These are phyloP conservation scores for Acanthosepion lycidas DNA, from an alignment of 2,888 invertebrate species.

Conservation along the genomic window DNA sequence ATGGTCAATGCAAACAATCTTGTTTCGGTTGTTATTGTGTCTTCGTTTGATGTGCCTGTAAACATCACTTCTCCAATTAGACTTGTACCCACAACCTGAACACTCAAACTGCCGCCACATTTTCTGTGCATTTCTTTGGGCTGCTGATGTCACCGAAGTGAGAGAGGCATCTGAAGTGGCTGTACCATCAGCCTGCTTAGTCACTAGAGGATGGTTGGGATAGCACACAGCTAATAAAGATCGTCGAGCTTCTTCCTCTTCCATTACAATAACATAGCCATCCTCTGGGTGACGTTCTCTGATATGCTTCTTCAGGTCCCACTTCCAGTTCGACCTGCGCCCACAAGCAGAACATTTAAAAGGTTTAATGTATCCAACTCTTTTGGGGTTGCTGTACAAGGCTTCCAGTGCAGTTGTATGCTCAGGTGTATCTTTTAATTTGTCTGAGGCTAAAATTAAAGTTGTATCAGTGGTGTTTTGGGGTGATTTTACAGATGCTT, in stretches of 20 bases:
- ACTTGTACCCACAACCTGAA: conserved; percentile 91
- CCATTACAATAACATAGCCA: conserved; percentile 65
- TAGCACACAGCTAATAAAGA: conserved; percentile 56
- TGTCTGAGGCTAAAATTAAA: conserved; percentile 24
- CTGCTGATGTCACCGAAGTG: neutral
- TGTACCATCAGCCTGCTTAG: neutral
- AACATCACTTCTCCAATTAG: conserved; percentile 98
- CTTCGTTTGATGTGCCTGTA: conserved; percentile 89
- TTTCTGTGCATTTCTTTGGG: conserved; percentile 39
- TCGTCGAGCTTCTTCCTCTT: conserved; percentile 69
- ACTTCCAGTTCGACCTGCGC: conserved; percentile 96
- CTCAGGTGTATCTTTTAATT: conserved; percentile 43
- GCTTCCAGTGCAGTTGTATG: conserved; percentile 50
- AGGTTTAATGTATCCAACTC: conserved; percentile 77
- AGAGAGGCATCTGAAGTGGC: conserved; percentile 36
- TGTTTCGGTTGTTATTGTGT: conserved; percentile 61
- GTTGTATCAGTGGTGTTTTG: neutral
- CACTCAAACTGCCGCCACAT: conserved; percentile 85
- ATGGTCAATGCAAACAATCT: conserved; percentile 62
- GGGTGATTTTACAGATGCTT: neutral
- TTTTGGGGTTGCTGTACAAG: conserved; percentile 61
- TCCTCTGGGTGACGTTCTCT: conserved; percentile 65
- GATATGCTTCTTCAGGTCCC: conserved; percentile 98
- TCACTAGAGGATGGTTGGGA: conserved; percentile 42
- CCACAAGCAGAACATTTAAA: conserved; percentile 96